These are phyloP conservation scores for Emys orbicularis DNA, from an alignment of 2,797 vertebrate genomes.

Conservation along the genomic window DNA sequence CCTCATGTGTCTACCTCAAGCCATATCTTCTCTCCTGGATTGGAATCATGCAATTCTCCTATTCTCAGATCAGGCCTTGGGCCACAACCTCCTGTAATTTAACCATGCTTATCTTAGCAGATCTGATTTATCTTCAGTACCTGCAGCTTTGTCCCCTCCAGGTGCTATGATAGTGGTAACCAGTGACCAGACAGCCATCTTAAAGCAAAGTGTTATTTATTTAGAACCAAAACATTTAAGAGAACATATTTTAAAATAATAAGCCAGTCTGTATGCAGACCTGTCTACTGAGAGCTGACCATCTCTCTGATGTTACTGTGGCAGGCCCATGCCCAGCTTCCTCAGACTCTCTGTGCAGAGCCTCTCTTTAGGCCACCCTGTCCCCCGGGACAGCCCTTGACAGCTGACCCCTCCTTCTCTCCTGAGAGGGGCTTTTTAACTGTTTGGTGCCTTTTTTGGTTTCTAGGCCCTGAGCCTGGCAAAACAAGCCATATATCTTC, in stretches of 20 bases:
- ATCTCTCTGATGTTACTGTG: neutral
- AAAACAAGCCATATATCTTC: no score
- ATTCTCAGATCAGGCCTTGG: neutral
- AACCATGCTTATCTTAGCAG: neutral
- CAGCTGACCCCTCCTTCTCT: neutral
- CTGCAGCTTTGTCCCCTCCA: neutral
- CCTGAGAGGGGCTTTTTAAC: neutral
- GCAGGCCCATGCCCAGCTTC: no score
- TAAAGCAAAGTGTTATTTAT: neutral
- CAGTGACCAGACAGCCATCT: neutral
- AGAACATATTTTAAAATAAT: neutral
- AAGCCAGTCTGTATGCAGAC: neutral
- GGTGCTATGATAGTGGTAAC: neutral
- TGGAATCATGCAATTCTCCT: neutral
- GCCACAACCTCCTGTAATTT: neutral
- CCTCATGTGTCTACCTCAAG: neutral
- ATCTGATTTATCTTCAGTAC: neutral
- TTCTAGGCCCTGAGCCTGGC: no score
- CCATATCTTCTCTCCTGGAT: neutral
- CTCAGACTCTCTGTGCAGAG: neutral
- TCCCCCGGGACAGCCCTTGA: neutral
- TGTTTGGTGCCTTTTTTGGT: neutral
- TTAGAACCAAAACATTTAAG: neutral
- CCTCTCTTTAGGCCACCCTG: neutral
- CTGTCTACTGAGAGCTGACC: neutral